Base-by-base conservation (phyloP, 1,140 invertebrate species). In the Ridgeia piscesae region DNA sequence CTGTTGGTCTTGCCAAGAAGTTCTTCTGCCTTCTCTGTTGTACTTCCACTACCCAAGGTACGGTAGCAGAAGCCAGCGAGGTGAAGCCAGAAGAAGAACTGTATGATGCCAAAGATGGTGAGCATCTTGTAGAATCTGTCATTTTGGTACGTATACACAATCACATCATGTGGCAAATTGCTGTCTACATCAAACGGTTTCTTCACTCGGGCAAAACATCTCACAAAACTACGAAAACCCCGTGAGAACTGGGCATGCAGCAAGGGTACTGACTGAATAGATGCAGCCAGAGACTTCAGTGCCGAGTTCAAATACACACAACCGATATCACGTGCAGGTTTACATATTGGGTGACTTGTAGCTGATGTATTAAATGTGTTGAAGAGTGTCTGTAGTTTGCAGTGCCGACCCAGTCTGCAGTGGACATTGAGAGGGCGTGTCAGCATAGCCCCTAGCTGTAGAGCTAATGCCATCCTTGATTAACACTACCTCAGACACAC, bases 61-160 rank as follows among this genome's bases (percentile, higher is more conserved):
- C 97, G 97, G 91, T 96, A 97, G 1, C 97, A 96, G 95, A 97
- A 97, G 91, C 97, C 94, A 1, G 97, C 97, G n/a, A 98, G 95
- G 95, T 97, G 97, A 0, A 96, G 95, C 97, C 97, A 98, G 95
- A 98, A 97, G 48, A 97, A 95, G 95, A 98, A 97, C 94, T 98
- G 97, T 0, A 97, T 96, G 27, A 97, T 92, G 0, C 97, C 97
- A 95, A 98, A 98, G 33, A 97, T 93, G 94, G 97, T 97, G 88
- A 98, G 95, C 50, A 97, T 96, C 93, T 96, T 97, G 94, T 96
- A 98, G 95, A 97, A 97, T 93, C 95, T 96, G 0, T 97, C 96
- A 95, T 97, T 98, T 93, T 98, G 97, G 94, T 97, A 97, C 94
- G 97, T 97, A 94, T 97, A 98, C 6, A 98, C 94, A 92, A 98